Conservation (phyloP, 2,888 invertebrate species). For the Chymomyza fuscimana region DNA sequence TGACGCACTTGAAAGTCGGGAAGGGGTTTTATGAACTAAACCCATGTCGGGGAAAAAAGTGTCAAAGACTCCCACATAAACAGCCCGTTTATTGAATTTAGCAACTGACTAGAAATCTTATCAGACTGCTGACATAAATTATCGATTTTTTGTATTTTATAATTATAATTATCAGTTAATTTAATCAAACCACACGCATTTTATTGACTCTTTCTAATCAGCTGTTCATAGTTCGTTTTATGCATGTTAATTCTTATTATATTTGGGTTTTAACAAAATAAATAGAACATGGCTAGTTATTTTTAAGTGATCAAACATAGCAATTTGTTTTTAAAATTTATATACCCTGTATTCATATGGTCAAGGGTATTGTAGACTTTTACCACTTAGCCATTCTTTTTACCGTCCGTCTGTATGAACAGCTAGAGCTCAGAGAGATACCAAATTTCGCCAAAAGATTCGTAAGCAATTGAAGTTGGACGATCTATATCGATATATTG, state of each 20-base stretch:
- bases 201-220: neutral
- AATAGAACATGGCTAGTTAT: too few relatives aligned
- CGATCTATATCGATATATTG: too few relatives aligned
- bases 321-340: too few relatives aligned
- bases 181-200: neutral
- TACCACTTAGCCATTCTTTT: too few relatives aligned
- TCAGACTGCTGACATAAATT: conserved; percentile 12
- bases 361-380: too few relatives aligned
- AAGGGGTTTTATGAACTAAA: neutral
- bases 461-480: too few relatives aligned
- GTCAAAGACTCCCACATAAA: conserved; percentile 18
- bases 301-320: too few relatives aligned
- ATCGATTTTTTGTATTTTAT: conserved; percentile 19
- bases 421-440: too few relatives aligned
- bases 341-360: too few relatives aligned
- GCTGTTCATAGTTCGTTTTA: neutral
- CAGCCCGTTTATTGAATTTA: neutral
- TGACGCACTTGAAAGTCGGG: conserved; percentile 5
- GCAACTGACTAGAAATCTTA: conserved; percentile 21
- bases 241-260: neutral
- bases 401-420: too few relatives aligned
- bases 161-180: conserved; percentile 7
- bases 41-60: neutral
- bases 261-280: neutral
- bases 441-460: too few relatives aligned